Evolutionary conservation across 2,113 vertebrate genomes (phyloP), one percentile per base, ranked within the genome.

Genomic region (Amia ocellicauda): DNA sequence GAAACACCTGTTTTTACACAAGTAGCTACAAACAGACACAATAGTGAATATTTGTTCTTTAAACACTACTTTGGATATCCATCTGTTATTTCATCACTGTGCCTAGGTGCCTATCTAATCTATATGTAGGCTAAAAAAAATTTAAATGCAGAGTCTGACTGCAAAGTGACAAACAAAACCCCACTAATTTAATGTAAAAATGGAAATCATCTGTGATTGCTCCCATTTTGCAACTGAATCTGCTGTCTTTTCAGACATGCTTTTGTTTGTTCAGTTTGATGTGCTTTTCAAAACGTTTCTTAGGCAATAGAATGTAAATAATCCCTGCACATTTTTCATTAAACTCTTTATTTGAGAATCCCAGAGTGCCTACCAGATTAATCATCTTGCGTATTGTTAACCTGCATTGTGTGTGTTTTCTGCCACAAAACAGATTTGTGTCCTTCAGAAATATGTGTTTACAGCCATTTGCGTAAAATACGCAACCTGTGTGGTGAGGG

Each of bases 361-460:
- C 29, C 49, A 60, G 19, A 36, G 11, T 63, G 67, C 31, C 8
- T 11, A 47, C 57, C 45, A 16, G n/a, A 3, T 47, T 47, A 16
- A 61, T 53, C 60, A 16, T 50, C 42, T 57, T 31, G 53, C 26
- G 58, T 9, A 53, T 58, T 68, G 68, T 74, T 68, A 73, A 57
- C 52, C 64, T 49, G 41, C 56, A 66, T 70, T 57, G 69, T 67
- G 64, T 51, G 63, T 52, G 52, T 64, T 74, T 62, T 47, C 26
- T 58, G 54, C 50, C 69, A 70, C 64, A 77, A 77, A 64, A 64
- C 55, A 41, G 62, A 67, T 77, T 66, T 62, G 70, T 77, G 70
- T 64, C 73, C 62, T 58, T 26, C 27, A 58, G 69, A 68, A 78
- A 74, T 85, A 80, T 86, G 83, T 69, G 71, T 81, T 85, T 86